Base-by-base conservation (phyloP, 2,888 invertebrate species). In the Agrotis puta region DNA sequence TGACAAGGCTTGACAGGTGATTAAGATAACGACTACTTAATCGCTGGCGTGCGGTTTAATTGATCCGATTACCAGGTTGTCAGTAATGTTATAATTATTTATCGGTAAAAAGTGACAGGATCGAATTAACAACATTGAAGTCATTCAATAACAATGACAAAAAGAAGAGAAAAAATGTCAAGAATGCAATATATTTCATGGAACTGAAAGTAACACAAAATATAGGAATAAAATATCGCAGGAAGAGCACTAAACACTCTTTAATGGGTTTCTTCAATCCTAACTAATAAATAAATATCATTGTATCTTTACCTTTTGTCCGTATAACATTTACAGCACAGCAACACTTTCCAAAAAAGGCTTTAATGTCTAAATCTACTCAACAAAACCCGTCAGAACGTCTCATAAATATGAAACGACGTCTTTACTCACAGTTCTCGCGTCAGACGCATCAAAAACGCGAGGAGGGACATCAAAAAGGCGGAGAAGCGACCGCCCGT, bases 361-460 rank as follows among this genome's bases (percentile, higher is more conserved):
- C 20, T 43, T 20, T 53, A 48, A 72, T 62, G 61, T 62, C 76
- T 73, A 33, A 64, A 79, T 73, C 61, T 1, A 22, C 43, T 48
- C 45, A 51, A 62, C 53, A 57, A 65, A 20, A 24, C 22, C 20
- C 20, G 33, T 64, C 22, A n/a, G n/a, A 50, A 6, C 16, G 27
- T 61, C 39, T 59, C 51, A 74, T 77, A 80, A 64, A 80, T 80
- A 50, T 50, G 11, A 74, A 59, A 56, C 58, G 43, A 51, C 20
- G 24, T 33, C 68, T 80, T 75, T 22, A 63, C 59, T 58, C 70
- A 65, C 79, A 54, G 43, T 13, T 4, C 43, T 56, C 50, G 33
- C 53, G 64, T 79, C 77, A 79, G 70, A 77, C 62, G 50, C 50
- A 63, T 75, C 64, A 75, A 75, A 74, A 59, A 66, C 53, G 22